phyloP scores from a whole-genome alignment of 2,888 invertebrate genomes.

The Hetaerina titia region DNA sequence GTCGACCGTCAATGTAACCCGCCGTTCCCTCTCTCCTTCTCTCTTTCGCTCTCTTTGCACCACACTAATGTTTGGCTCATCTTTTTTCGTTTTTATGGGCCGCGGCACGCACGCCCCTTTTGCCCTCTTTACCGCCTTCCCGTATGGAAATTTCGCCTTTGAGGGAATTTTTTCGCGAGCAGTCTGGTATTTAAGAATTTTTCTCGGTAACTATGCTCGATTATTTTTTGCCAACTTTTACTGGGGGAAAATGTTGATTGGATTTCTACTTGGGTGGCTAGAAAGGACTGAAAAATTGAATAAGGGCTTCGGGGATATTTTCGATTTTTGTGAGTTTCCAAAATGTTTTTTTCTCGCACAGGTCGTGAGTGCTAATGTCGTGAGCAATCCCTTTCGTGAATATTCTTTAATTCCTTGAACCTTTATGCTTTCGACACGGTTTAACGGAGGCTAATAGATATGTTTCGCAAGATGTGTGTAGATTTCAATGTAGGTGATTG shows the following conservation, averaged over 20 bases:
- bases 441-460: neutral
- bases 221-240: slow-evolving; percentile 27
- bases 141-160: slow-evolving; percentile 28
- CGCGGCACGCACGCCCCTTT: neutral
- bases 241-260: slow-evolving; percentile 24
- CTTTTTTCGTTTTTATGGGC: slow-evolving; percentile 42
- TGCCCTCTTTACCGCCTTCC: slow-evolving; percentile 9
- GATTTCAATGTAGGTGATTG: neutral
- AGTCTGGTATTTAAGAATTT: neutral
- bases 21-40: neutral
- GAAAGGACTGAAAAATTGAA: slow-evolving; percentile 39
- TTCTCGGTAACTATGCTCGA: neutral
- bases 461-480: neutral
- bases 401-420: neutral
- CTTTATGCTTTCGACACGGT: neutral
- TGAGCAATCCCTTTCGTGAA: neutral
- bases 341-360: neutral
- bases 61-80: neutral
- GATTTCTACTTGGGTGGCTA: slow-evolving; percentile 42
- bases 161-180: slow-evolving; percentile 17
- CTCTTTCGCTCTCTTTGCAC: neutral
- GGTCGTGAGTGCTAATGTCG: neutral
- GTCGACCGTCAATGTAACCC: neutral
- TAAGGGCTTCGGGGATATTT: neutral
- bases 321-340: neutral